Evolutionary conservation across 2,797 vertebrate genomes (phyloP).

Genomic region (Periparus ater): DNA sequence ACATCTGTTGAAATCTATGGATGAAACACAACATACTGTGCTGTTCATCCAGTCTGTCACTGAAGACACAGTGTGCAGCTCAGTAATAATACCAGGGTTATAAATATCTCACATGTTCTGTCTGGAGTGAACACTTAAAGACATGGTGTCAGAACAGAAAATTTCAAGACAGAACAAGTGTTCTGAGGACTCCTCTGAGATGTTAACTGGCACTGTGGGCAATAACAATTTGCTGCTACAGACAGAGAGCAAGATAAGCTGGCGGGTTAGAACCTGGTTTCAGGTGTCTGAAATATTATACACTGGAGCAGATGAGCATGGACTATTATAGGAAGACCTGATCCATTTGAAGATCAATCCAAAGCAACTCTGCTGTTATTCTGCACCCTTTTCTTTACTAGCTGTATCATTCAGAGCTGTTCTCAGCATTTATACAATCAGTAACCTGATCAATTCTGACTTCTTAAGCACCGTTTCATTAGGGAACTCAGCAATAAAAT

Average conservation of each 20-base stretch:
- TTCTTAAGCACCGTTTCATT: constrained; percentile 52
- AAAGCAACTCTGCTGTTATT: constrained; percentile 39
- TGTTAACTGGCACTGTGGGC: background rate
- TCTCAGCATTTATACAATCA: background rate
- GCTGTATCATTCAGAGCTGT: background rate
- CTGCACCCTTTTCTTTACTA: constrained; percentile 33
- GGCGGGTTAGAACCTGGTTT: background rate
- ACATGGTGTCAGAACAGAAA: background rate
- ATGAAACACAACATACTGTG: constrained; percentile 61
- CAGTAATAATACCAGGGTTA: constrained; percentile 29
- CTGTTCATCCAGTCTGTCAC: constrained; percentile 57
- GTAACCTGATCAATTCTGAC: constrained; percentile 45
- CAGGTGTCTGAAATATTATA: constrained; percentile 45
- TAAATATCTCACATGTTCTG: background rate
- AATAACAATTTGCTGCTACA: constrained; percentile 45
- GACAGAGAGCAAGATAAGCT: constrained; percentile 23
- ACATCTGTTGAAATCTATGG: constrained; percentile 70
- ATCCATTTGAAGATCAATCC: background rate
- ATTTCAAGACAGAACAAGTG: constrained; percentile 30
- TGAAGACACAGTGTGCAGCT: constrained; percentile 21
- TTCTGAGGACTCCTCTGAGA: constrained; percentile 2
- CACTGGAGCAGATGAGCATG: background rate
- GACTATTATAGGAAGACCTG: constrained; percentile 29
- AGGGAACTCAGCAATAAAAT: background rate
- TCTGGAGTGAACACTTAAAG: background rate